Evolutionary conservation across 2,797 vertebrate species (phyloP), one percentile per base, ranked within the genome.

Genomic region (Pangasius mekongensis): DNA sequence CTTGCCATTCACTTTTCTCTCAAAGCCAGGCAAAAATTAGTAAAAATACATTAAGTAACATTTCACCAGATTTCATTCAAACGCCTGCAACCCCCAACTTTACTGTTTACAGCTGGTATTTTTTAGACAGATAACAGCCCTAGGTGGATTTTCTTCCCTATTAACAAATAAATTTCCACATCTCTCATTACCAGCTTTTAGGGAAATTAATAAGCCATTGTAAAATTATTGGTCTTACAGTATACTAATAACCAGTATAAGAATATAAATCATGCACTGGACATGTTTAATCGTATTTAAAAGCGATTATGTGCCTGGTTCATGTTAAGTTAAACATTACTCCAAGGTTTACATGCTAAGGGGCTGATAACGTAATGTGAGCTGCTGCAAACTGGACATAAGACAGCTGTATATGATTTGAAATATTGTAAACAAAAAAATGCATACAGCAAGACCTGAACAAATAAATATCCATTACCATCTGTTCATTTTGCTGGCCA

Each of bases 401-500:
- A 71, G 33, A 27, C 14, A 39, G 62, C 71, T 80, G 66, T 83
- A 87, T 49, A 76, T 33, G 36, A 39, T 78, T 89, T 62, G 20
- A 87, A 76, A 49, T 43, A 84, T 66, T 84, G 52, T 84, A 76
- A 81, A 69, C 47, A 73, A 66, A 77, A 77, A 84, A 52, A 89
- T 80, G 47, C 62, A 89, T 77, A 78, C 60, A 86, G 67, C 84
- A 81, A 80, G n/a, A 60, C 69, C 62, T 27, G 47, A 84, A 89
- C 80, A 90, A 93, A 92, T 88, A 33, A 30, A 27, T 84, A 89
- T 87, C 81, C 87, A 49, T 92, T 86, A 88, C 16, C 83, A 85
- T 82, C 43, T 69, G 56, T 74, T 76, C 16, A n/a, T 47, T 62
- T 43, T 62, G 74, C 86, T 87, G 84, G 64, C 64, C 43, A 82